phyloP scores from a whole-genome alignment of 2,888 invertebrate genomes.

The Ommatoiulus sabulosus region DNA sequence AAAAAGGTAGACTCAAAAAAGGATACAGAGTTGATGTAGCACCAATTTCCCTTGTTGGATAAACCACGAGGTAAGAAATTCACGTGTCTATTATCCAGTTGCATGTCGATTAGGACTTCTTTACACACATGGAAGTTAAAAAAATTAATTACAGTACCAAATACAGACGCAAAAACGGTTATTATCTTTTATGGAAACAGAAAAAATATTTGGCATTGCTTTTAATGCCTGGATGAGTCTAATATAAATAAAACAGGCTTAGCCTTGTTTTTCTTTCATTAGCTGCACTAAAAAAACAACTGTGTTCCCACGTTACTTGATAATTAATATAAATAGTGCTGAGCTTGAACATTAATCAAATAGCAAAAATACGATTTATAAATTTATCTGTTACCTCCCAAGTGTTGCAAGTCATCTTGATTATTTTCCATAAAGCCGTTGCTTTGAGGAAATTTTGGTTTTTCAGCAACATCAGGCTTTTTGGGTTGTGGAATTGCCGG shows the following conservation, averaged over 20 bases:
- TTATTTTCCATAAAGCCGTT: neutral
- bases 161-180: too few species aligned
- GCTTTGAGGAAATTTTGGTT: constrained; percentile 23
- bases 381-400: constrained; percentile 14
- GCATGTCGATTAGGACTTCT: constrained; percentile 77
- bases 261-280: too few species aligned
- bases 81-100: constrained; percentile 82
- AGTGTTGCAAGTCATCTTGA: neutral
- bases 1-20: constrained; percentile 27
- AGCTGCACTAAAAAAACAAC: too few species aligned
- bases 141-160: constrained; percentile 11
- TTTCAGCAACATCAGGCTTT: neutral
- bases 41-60: constrained; percentile 93
- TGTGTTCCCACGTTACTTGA: too few species aligned
- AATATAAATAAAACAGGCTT: too few species aligned
- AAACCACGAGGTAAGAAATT: constrained; percentile 89
- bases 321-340: too few species aligned
- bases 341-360: too few species aligned
- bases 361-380: too few species aligned
- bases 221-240: too few species aligned
- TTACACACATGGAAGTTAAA: neutral
- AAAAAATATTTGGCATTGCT: too few species aligned
- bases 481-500: neutral
- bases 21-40: constrained; percentile 82
- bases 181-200: too few species aligned